Evolutionary conservation across 2,113 vertebrate species (phyloP), one percentile per base, ranked within the genome.

Genomic region (Coregonus clupeaformis): DNA sequence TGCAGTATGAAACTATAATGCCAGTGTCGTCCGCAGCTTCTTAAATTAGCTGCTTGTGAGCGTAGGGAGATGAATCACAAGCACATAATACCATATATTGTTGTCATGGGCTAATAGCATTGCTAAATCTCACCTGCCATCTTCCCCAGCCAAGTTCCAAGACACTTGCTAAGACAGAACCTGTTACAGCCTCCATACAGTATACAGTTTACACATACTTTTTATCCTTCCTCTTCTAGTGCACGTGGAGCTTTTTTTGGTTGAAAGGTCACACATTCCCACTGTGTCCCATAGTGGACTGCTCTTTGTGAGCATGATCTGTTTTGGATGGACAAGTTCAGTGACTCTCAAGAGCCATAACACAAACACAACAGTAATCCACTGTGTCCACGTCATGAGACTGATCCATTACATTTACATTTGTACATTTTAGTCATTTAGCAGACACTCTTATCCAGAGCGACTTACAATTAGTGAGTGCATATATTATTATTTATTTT

Each of bases 341-440:
- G 52, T 20, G 52, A 55, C 20, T 55, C 13, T 6, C 52, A 55
- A 20, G 52, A 0, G 52, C 52, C 52, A 55, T 55, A 20, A 55
- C 52, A 55, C 52, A 55, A 55, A 55, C 52, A 18, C 3, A 55
- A 4, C 52, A 0, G 52, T 55, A 55, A 20, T 20, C 20, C 52
- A 20, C 4, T 55, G 52, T 60, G 9, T 25, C 30, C 71, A 42
- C 36, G 0, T 42, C 36, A 42, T 42, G 55, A 59, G 27, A 60
- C 73, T 20, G 63, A 65, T 57, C 69, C 49, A 27, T 68, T 55
- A 64, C 36, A 60, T 49, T n/a, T n/a, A n/a, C n/a, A n/a, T n/a
- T n/a, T n/a, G n/a, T n/a, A n/a, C n/a, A n/a, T n/a, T n/a, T n/a
- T n/a, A n/a, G n/a, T n/a, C n/a, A n/a, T n/a, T n/a, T n/a, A n/a